phyloP scores from a whole-genome alignment of 2,113 vertebrate species.

The Pavo muticus region DNA sequence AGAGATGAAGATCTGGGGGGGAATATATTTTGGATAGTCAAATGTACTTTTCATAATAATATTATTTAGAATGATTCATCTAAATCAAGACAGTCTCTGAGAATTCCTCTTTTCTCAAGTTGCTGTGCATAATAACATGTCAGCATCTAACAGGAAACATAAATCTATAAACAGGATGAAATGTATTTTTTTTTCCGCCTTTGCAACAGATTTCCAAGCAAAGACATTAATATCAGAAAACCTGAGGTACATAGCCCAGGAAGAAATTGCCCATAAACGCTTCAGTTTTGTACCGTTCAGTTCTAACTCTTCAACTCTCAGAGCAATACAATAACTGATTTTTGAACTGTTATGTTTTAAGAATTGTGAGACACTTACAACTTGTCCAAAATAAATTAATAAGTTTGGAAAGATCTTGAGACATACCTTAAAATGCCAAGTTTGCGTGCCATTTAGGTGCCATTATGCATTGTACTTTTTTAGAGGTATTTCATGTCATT shows the following conservation, averaged over 20 bases:
- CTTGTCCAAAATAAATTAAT: not conserved
- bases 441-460: not conserved
- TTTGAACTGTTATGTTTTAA: not conserved
- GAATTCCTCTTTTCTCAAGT: not conserved
- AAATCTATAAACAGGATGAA: not conserved
- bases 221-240: accelerated
- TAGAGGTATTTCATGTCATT: not conserved
- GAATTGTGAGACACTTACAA: not conserved
- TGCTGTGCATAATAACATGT: not conserved
- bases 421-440: not conserved
- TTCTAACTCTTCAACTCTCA: not conserved
- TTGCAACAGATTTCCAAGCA: not conserved
- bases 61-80: not conserved
- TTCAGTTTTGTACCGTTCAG: not conserved
- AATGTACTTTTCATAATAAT: not conserved
- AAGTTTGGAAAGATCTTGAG: not conserved
- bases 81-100: not conserved
- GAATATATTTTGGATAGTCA: not conserved
- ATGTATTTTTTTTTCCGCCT: not conserved
- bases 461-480: not conserved
- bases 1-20: not conserved
- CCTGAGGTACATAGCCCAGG: not conserved
- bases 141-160: not conserved
- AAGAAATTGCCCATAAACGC: not conserved
- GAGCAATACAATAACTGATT: not conserved